phyloP scores from a whole-genome alignment of 2,113 vertebrate genomes.

The Brienomyrus brachyistius region DNA sequence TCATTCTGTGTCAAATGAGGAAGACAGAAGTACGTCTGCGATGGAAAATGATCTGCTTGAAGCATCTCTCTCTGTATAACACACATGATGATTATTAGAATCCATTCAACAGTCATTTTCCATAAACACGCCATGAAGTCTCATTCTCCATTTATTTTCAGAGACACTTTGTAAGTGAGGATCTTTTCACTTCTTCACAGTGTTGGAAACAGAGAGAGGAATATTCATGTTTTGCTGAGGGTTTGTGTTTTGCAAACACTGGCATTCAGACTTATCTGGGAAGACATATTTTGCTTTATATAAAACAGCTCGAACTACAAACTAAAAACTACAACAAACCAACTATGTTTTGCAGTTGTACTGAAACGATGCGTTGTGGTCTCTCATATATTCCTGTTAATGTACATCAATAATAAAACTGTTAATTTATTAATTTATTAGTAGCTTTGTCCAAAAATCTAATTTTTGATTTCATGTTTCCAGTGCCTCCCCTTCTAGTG shows the following conservation, averaged over 20 bases:
- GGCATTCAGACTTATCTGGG: not conserved
- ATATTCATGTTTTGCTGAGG: not conserved
- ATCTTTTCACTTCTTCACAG: not conserved
- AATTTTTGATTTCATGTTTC: conserved; percentile 25
- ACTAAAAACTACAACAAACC: not conserved
- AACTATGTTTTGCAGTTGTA: not conserved
- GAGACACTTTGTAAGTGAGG: not conserved
- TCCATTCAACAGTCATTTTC: not conserved
- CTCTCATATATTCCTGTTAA: not conserved
- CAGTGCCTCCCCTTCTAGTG: conserved; percentile 11
- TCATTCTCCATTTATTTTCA: not conserved
- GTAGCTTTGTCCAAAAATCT: conserved; percentile 15
- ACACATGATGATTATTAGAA: not conserved
- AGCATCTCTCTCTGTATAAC: not conserved
- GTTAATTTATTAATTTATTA: not conserved
- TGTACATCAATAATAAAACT: not conserved
- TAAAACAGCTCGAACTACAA: not conserved
- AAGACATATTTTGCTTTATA: not conserved
- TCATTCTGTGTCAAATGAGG: not conserved
- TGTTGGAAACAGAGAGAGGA: not conserved
- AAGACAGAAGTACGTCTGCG: not conserved
- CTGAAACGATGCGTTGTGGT: conserved; percentile 11
- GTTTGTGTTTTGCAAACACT: not conserved
- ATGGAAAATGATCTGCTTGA: not conserved
- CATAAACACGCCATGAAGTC: not conserved